Base-by-base conservation (phyloP, 2,113 vertebrate species). In the Rousettus leschenaultii region DNA sequence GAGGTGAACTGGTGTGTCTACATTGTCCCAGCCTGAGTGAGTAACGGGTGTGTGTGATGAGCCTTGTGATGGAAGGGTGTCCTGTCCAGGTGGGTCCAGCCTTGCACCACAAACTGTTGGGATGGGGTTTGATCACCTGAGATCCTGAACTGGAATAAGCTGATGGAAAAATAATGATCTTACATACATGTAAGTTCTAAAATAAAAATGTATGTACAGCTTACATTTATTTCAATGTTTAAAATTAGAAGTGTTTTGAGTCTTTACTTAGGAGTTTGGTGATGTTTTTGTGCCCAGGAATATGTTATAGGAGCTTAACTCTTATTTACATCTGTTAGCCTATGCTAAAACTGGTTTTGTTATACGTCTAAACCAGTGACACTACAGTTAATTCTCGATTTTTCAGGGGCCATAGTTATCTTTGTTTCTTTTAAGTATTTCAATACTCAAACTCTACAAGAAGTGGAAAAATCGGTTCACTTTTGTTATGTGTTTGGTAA, bases 371-470 rank as follows among this genome's bases (percentile, higher is more conserved):
- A 65, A 35, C 35, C 21, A 66, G 57, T 8, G 70, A 45, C 35
- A 38, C 38, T 48, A 5, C 1, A n/a, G 30, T 57, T 9, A 87
- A 33, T 11, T 75, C 57, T 45, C 65, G 33, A 40, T 21, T 77
- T 96, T 86, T 88, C 68, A 45, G 59, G 33, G n/a, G 19, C 28
- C 33, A 24, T 40, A 22, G 55, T 24, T 77, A 57, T 43, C 53
- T 95, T 83, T 74, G 35, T n/a, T 74, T 61, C 12, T 65, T 95
- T 89, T 40, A 26, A 22, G n/a, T 86, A n/a, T 93, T 75, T 92
- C 38, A 38, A 10, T 77, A 28, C 43, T 75, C 59, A 59, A 91
- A 45, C 30, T 51, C 45, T 28, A 74, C 16, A 10, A 89, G 57
- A 2, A 16, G 35, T 59, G 55, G 61, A 89, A 92, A 94, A 96